Evolutionary conservation across 1,140 invertebrate genomes (phyloP), one percentile per base, ranked within the genome.

Genomic region (Drosophila rhopaloa): DNA sequence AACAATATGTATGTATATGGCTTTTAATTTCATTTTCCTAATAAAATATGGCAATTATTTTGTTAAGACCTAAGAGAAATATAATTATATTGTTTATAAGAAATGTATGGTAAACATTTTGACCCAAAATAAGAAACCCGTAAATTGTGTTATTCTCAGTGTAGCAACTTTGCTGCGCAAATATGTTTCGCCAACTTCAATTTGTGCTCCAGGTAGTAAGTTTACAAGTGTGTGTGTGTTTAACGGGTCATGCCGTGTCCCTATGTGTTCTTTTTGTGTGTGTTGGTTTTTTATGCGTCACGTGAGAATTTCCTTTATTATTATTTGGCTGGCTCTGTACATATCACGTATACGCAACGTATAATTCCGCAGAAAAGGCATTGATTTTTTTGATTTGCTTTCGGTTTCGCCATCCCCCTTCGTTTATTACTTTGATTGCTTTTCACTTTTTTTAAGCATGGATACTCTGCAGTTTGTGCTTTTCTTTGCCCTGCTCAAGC

Each of bases 241-340:
- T 51, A 10, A 51, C 44, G 57, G 67, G 75, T 37, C 70, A 60
- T 66, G 19, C 54, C 59, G 50, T 70, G 14, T 78, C 4, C 44
- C 8, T 48, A 32, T 50, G 13, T 66, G 27, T 61, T 41, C 5
- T 57, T 14, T 61, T 37, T 55, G 59, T 55, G 59, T 59, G 73
- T 51, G 58, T 32, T 24, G 65, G 38, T 76, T 77, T 58, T 88
- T 89, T 89, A 88, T 90, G 81, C 80, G 84, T 89, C 84, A 89
- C 84, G 84, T 89, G 84, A 89, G 84, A 89, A 90, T 89, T 89
- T 79, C 68, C 77, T 84, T 89, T 84, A 84, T 90, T 89, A 84
- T 89, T 89, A 89, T 84, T 89, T 59, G 68, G 66, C 50, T 75
- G 60, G 43, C 55, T 54, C 67, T 61, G 74, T 79, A 73, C 82